Evolutionary conservation across 2,113 vertebrate species (phyloP).

Genomic region (Myodes glareolus): DNA sequence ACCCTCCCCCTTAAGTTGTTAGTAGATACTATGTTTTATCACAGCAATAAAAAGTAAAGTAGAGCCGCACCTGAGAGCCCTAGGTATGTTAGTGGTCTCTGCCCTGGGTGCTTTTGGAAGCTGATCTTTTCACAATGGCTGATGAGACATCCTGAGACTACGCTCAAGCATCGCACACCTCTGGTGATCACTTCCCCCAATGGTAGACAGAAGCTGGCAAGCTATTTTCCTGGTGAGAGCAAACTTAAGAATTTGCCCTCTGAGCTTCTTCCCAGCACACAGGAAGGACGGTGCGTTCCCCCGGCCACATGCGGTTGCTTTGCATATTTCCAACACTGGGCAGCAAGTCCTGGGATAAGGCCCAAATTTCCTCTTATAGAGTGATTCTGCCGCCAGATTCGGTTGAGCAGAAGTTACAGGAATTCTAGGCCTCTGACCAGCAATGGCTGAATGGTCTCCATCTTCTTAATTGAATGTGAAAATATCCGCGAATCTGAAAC

Average conservation of each 20-base stretch:
- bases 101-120: not conserved
- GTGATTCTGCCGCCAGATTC: slow-evolving; percentile 84
- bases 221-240: not conserved
- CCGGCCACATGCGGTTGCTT: not conserved
- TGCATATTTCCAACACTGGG: slow-evolving; percentile 70
- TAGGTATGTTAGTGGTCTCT: not conserved
- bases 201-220: not conserved
- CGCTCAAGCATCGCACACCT: not conserved
- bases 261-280: slow-evolving; percentile 4
- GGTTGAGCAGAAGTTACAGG: slow-evolving; percentile 83
- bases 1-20: not conserved
- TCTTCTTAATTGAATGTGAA: slow-evolving; percentile 88
- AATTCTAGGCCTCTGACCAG: slow-evolving; percentile 84
- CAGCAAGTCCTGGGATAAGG: slow-evolving; percentile 57
- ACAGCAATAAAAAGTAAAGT: not conserved
- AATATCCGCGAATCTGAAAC: slow-evolving; percentile 85
- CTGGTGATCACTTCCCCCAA: not conserved
- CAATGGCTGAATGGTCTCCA: slow-evolving; percentile 85
- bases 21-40: not conserved
- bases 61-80: not conserved
- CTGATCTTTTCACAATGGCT: not conserved
- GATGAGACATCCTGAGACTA: not conserved
- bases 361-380: slow-evolving; percentile 82
- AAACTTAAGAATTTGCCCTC: not conserved
- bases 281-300: slow-evolving; percentile 41